phyloP scores from a whole-genome alignment of 2,113 vertebrate genomes.

The Nycticebus coucang region DNA sequence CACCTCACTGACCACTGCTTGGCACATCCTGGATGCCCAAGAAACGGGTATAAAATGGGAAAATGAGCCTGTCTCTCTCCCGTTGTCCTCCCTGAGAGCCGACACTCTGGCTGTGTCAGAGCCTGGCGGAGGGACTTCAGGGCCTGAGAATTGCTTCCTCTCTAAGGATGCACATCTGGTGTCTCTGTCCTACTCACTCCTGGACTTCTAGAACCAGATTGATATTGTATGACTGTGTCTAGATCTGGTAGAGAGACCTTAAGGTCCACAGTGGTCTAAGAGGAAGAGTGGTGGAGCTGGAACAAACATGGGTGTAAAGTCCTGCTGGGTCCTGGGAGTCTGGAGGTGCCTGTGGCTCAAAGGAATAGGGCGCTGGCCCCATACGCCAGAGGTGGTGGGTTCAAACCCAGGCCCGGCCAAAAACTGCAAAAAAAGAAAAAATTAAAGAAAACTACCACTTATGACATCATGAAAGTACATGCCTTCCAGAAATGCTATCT shows the following conservation, averaged over 20 bases:
- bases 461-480: neutral
- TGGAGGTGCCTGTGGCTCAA: too few relatives aligned
- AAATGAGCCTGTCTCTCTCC: neutral
- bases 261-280: neutral
- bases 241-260: neutral
- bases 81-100: too few relatives aligned
- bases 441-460: neutral
- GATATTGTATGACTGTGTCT: neutral
- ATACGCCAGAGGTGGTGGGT: too few relatives aligned
- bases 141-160: neutral
- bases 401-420: too few relatives aligned
- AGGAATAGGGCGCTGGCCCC: too few relatives aligned
- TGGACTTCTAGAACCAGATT: neutral
- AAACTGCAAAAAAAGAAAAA: too few relatives aligned
- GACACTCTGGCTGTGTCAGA: neutral
- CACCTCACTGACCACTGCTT: neutral
- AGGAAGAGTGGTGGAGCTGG: neutral
- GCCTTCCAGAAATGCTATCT: neutral
- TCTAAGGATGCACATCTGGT: neutral
- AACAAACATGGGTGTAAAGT: rapidly evolving
- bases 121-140: too few relatives aligned
- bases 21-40: neutral
- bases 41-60: neutral
- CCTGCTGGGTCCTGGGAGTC: rapidly evolving
- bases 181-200: rapidly evolving